These are phyloP conservation scores for Quadroppia sp. DNA, from an alignment of 2,888 invertebrate species.

Conservation along the genomic window DNA sequence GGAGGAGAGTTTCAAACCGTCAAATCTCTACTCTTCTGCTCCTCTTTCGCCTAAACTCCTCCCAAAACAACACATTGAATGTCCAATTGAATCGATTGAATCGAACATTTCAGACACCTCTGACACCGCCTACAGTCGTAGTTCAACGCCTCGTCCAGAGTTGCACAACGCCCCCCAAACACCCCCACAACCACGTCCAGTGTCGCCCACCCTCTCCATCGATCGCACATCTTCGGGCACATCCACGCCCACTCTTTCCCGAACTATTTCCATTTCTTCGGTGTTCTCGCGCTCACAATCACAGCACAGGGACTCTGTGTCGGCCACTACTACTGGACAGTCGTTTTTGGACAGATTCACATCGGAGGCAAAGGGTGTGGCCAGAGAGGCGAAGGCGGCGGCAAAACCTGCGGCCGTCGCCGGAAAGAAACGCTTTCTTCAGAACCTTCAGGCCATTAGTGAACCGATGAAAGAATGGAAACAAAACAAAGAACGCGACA, in stretches of 20 bases:
- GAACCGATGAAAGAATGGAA: slow-evolving; percentile 51
- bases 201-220: not conserved
- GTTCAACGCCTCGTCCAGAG: slow-evolving; percentile 19
- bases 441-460: slow-evolving; percentile 55
- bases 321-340: slow-evolving; percentile 23
- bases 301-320: slow-evolving; percentile 40
- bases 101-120: not conserved
- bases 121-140: too few species aligned
- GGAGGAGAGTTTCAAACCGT: too few species aligned
- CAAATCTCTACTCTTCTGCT: too few species aligned
- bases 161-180: too few species aligned
- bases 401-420: slow-evolving; percentile 87
- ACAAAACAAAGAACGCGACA: slow-evolving; percentile 46
- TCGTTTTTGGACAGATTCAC: slow-evolving; percentile 42
- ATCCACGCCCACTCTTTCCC: slow-evolving; percentile 46
- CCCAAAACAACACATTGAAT: too few species aligned
- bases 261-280: slow-evolving; percentile 47
- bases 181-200: too few species aligned
- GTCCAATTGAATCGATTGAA: slow-evolving; percentile 45
- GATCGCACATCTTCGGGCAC: slow-evolving; percentile 43
- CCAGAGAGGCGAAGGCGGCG: slow-evolving; percentile 77
- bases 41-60: too few species aligned
- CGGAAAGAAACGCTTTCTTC: slow-evolving; percentile 58
- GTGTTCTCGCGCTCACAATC: slow-evolving; percentile 44
- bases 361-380: slow-evolving; percentile 78